Evolutionary conservation across 2,888 invertebrate species (phyloP), one percentile per base, ranked within the genome.

Genomic region (Drosophila merina): DNA sequence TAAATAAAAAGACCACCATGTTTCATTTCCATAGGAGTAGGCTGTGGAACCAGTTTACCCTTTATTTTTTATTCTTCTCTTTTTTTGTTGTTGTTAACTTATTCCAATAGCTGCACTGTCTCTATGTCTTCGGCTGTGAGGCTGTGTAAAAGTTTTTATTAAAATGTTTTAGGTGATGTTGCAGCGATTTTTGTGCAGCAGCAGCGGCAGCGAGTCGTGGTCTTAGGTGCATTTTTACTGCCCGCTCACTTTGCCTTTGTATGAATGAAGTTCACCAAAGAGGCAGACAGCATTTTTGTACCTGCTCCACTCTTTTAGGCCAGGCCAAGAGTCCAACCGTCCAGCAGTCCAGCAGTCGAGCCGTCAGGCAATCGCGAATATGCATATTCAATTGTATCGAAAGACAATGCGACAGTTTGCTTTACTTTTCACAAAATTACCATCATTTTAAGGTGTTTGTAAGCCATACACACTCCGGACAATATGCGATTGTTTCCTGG

Each of bases 261-360:
- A 86, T 82, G 86, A 82, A 82, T 82, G 82, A 82, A 85, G 85
- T 85, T 82, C 75, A 72, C 72, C 64, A 69, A 78, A 80, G 79
- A 77, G 74, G 77, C 79, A 83, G 80, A 74, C 76, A 76, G 68
- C 86, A 85, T 79, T 74, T 85, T 76, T 82, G 85, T 66, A 74
- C 63, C 47, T 59, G 62, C 68, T 47, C 28, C 47, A 49, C 45
- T 48, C 38, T 42, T 36, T 28, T 33, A 30, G 14, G 30, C 31
- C 14, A 9, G 10, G 20, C 33, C 47, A 4, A 28, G 49, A 20
- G 51, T 52, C 64, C 38, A 3, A 33, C 9, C 7, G 10, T n/a
- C n/a, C 4, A n/a, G 38, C 73, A 62, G 10, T n/a, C n/a, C 4
- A n/a, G 38, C 73, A 62, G 56, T 45, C 55, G 20, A 20, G 20